Conservation (phyloP, 2,113 vertebrate species). For the human (Homo sapiens) region DNA sequence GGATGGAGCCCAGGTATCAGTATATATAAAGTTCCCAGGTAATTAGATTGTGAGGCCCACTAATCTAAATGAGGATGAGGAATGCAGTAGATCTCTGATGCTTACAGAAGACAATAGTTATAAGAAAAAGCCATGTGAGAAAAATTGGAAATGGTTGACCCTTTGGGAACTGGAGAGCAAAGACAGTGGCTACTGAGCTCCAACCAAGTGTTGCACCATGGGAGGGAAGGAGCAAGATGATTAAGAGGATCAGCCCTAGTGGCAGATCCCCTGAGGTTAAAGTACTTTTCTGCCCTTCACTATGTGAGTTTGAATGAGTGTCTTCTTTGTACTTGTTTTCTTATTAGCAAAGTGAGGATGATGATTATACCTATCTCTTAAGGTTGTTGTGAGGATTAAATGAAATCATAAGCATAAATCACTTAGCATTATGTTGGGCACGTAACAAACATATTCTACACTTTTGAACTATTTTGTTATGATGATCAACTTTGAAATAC, state of each 20-base stretch:
- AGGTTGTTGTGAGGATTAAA: conserved; percentile 4
- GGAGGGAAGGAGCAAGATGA: not conserved
- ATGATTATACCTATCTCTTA: conserved; percentile 16
- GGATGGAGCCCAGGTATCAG: not conserved
- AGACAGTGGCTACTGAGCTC: not conserved
- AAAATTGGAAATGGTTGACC: not conserved
- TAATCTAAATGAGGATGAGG: not conserved
- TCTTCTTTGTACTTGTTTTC: conserved; percentile 20
- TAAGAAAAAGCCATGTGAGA: not conserved
- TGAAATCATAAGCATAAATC: conserved; percentile 32
- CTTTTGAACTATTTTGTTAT: conserved; percentile 19
- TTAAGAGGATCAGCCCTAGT: not conserved
- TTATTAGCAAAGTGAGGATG: conserved; percentile 48
- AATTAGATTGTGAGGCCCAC: not conserved
- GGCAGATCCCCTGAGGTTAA: not conserved
- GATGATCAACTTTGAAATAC: not conserved
- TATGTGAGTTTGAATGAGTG: not conserved
- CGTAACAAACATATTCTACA: not conserved
- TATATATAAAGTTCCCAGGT: not conserved
- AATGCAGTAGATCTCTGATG: not conserved
- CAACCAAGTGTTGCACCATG: not conserved
- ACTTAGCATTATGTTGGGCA: not conserved
- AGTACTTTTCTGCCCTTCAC: not conserved
- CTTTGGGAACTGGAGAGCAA: not conserved
- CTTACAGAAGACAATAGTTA: not conserved